These are phyloP conservation scores for Ictalurus punctatus DNA, from an alignment of 2,113 vertebrate genomes.

Conservation along the genomic window DNA sequence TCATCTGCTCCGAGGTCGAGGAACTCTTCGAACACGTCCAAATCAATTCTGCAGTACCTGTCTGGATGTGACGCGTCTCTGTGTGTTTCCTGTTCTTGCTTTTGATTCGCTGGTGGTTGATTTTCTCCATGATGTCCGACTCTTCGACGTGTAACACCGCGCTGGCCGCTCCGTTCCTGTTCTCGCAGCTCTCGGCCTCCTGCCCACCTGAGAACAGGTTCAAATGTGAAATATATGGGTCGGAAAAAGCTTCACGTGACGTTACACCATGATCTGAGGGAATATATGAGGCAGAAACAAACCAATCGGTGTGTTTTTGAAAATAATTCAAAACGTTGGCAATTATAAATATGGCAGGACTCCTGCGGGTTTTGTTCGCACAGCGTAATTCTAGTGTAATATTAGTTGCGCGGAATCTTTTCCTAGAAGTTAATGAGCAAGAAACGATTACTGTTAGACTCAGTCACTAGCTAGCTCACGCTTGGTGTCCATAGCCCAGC, in stretches of 20 bases:
- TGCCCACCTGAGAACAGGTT: constrained; percentile 45
- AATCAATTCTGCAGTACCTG: constrained; percentile 70
- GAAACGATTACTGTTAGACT: not conserved
- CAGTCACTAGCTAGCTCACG: not conserved
- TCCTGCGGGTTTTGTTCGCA: not conserved
- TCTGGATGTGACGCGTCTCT: constrained; percentile 84
- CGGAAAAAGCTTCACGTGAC: not conserved
- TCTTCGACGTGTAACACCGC: constrained; percentile 86
- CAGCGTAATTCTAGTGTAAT: not conserved
- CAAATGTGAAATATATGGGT: not conserved
- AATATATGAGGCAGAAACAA: not conserved
- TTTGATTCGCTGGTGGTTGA: constrained; percentile 81
- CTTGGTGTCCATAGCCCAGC: not conserved
- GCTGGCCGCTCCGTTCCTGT: constrained; percentile 81
- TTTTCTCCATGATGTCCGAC: constrained; percentile 71
- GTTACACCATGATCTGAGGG: not conserved
- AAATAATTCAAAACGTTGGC: no score
- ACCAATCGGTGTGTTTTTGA: not conserved
- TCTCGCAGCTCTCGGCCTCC: constrained; percentile 64
- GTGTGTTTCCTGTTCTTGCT: constrained; percentile 79
- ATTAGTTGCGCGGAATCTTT: not conserved
- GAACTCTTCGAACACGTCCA: not conserved
- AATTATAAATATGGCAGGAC: not conserved
- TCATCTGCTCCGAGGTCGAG: no score
- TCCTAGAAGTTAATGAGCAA: not conserved